These are phyloP conservation scores for Campoplex capitator DNA, from an alignment of 2,888 invertebrate species.

Conservation along the genomic window DNA sequence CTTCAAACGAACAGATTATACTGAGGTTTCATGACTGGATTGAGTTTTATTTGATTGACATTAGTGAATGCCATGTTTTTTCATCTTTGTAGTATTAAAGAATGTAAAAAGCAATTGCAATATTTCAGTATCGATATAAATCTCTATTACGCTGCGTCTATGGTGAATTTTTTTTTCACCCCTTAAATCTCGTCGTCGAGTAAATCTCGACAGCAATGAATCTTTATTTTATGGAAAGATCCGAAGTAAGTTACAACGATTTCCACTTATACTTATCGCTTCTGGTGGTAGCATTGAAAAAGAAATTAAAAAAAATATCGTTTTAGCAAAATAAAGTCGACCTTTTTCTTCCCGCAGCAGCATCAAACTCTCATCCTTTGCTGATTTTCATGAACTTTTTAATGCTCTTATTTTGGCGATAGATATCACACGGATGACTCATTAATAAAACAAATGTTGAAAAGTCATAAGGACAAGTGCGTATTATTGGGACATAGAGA, in stretches of 20 bases:
- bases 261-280: slow-evolving; percentile 78
- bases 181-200: not conserved
- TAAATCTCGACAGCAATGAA: slow-evolving; percentile 51
- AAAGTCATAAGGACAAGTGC: not conserved
- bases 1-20: not conserved
- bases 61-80: not conserved
- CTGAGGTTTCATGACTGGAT: not conserved
- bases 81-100: not conserved
- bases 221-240: slow-evolving; percentile 62
- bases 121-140: slow-evolving; percentile 17
- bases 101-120: not conserved
- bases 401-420: not conserved
- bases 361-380: not conserved
- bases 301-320: not conserved
- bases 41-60: not conserved
- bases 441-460: not conserved
- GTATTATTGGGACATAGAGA: slow-evolving; percentile 37
- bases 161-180: not conserved
- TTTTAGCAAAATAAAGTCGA: too few species aligned
- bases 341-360: not conserved
- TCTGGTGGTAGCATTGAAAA: not conserved
- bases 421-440: too few species aligned
- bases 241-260: slow-evolving; percentile 77
- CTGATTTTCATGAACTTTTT: not conserved
- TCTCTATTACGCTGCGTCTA: not conserved